Evolutionary conservation across 2,888 invertebrate genomes (phyloP).

Genomic region (Campoplex capitator): DNA sequence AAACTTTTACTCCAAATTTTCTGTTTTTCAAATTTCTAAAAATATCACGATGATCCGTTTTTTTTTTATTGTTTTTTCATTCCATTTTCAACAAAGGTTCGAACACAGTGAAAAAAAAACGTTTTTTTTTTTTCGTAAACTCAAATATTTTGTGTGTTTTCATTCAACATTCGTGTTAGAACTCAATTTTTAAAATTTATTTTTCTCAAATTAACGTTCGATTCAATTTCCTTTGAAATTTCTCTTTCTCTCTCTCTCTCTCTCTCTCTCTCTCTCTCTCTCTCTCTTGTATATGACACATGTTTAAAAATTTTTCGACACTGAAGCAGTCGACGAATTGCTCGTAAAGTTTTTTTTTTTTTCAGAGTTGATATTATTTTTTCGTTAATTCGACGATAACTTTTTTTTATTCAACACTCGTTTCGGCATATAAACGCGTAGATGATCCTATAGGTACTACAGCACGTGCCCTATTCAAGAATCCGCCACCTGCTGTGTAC

Average conservation of each 20-base stretch:
- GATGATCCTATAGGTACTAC: constrained; percentile 34
- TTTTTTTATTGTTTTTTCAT: neutral
- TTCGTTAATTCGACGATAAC: neutral
- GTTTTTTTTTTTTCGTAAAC: too few relatives aligned
- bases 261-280: too few relatives aligned
- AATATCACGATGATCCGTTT: neutral
- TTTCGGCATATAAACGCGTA: neutral
- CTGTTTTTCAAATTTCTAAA: neutral
- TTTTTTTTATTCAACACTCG: constrained; percentile 24
- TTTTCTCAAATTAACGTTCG: too few relatives aligned
- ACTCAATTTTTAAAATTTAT: too few relatives aligned
- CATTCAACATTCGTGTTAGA: too few relatives aligned
- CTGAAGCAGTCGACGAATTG: neutral
- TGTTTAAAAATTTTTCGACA: too few relatives aligned
- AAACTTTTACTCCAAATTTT: neutral
- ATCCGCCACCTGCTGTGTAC: constrained; percentile 79
- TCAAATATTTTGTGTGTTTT: too few relatives aligned
- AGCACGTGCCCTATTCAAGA: constrained; percentile 74
- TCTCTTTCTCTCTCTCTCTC: too few relatives aligned
- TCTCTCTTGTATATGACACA: too few relatives aligned
- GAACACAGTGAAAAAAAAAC: too few relatives aligned
- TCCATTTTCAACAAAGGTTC: neutral
- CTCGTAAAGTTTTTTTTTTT: neutral
- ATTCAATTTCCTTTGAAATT: too few relatives aligned
- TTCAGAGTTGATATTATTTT: neutral